Conservation (phyloP, 2,888 invertebrate genomes). For the Tetramorium bicarinatum region DNA sequence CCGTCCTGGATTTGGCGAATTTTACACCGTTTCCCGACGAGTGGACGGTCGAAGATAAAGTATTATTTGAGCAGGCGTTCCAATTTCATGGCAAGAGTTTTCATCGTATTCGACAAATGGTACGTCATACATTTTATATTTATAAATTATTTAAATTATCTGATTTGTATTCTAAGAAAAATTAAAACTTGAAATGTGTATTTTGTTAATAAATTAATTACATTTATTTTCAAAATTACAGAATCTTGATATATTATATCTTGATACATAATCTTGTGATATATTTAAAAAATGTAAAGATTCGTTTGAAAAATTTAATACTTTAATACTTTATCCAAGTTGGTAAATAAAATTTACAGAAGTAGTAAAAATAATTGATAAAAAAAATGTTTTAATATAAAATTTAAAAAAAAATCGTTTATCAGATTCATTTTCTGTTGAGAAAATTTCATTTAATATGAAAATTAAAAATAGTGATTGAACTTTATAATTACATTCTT, state of each 20-base stretch:
- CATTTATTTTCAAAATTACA: not conserved
- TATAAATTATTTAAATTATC: not conserved
- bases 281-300: not conserved
- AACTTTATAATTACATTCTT: not conserved
- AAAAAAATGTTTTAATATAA: conserved; percentile 9
- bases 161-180: not conserved
- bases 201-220: conserved; percentile 1
- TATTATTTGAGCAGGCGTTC: conserved; percentile 98
- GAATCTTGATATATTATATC: not conserved
- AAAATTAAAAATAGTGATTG: not conserved
- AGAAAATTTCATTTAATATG: not conserved
- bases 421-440: not conserved
- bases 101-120: conserved; percentile 98
- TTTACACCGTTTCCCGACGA: conserved; percentile 99
- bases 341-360: not conserved
- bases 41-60: conserved; percentile 99
- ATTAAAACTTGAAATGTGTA: not conserved
- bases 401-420: not conserved
- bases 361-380: not conserved
- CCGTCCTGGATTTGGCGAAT: conserved; percentile 97
- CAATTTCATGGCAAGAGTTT: conserved; percentile 99
- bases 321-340: not conserved
- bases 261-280: too few species aligned
- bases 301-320: not conserved
- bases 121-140: conserved; percentile 83